Conservation (phyloP, 2,797 vertebrate genomes). For the Betta splendens region DNA sequence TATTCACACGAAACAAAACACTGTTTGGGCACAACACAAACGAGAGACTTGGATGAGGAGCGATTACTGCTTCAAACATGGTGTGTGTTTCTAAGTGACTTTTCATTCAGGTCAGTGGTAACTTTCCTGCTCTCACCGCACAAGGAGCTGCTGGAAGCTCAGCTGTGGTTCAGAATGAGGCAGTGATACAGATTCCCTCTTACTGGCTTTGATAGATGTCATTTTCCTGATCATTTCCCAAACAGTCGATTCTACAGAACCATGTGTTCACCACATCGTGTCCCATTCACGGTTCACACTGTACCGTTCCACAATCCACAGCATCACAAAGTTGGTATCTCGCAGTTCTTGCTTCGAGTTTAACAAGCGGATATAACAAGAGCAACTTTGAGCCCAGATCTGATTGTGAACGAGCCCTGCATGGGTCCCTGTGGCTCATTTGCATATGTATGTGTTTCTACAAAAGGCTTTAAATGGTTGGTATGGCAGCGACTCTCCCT, state of each 20-base stretch:
- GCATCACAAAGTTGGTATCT: slow-evolving; percentile 4
- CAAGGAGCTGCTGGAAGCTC: no score
- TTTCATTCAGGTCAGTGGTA: no score
- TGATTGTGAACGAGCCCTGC: slow-evolving; percentile 26
- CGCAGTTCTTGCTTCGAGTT: slow-evolving; percentile 10
- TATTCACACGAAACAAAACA: slow-evolving; percentile 57
- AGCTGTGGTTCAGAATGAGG: no score
- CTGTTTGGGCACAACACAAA: slow-evolving; percentile 47
- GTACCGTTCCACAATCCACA: neutral
- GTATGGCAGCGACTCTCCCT: slow-evolving; percentile 21
- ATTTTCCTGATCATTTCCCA: neutral
- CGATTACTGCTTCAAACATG: slow-evolving; percentile 47
- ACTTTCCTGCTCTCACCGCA: no score
- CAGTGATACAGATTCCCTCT: no score
- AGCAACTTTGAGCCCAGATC: slow-evolving; percentile 16
- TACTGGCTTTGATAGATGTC: no score
- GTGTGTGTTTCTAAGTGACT: slow-evolving; percentile 12
- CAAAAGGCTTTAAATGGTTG: slow-evolving; percentile 29
- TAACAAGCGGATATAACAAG: slow-evolving; percentile 12
- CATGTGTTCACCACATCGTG: fast-evolving
- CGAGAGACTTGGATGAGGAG: slow-evolving; percentile 35
- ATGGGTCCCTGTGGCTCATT: slow-evolving; percentile 36
- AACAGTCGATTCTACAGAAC: neutral
- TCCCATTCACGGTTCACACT: neutral
- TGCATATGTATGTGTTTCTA: slow-evolving; percentile 54